Evolutionary conservation across 2,888 invertebrate genomes (phyloP).

Genomic region (Diploptera punctata): DNA sequence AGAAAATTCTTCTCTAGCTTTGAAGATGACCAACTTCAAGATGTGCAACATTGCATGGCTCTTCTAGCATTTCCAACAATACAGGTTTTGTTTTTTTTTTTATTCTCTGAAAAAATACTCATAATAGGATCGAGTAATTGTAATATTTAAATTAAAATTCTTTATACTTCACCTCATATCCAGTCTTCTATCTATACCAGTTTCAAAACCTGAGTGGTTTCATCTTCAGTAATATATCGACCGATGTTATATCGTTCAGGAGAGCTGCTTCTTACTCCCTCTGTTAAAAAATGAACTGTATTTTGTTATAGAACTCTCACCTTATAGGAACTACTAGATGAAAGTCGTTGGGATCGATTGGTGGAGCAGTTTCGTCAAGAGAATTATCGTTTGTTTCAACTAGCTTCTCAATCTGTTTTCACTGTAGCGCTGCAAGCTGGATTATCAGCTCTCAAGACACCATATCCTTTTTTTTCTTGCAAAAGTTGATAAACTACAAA

Average conservation of each 20-base stretch:
- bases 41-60: slow-evolving; percentile 95
- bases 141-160: no score
- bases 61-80: slow-evolving; percentile 87
- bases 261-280: no score
- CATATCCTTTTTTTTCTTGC: slow-evolving; percentile 76
- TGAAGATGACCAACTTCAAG: slow-evolving; percentile 84
- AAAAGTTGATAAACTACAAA: no score
- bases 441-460: slow-evolving; percentile 93
- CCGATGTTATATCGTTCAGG: no score
- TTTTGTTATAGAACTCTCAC: slow-evolving; percentile 48
- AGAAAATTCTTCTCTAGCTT: slow-evolving; percentile 89
- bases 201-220: no score
- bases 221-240: no score
- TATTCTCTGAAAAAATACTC: no score
- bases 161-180: no score
- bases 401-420: slow-evolving; percentile 90
- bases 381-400: slow-evolving; percentile 93
- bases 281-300: no score
- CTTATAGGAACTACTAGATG: slow-evolving; percentile 58
- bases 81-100: neutral
- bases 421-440: slow-evolving; percentile 93
- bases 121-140: no score
- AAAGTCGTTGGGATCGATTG: slow-evolving; percentile 78
- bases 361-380: slow-evolving; percentile 92
- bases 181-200: no score